A percentile compares a stretch with the other conserved stretches of the same genome.
Conservation (phyloP, 2,888 invertebrate genomes). For the Orgyia antiqua region DNA sequence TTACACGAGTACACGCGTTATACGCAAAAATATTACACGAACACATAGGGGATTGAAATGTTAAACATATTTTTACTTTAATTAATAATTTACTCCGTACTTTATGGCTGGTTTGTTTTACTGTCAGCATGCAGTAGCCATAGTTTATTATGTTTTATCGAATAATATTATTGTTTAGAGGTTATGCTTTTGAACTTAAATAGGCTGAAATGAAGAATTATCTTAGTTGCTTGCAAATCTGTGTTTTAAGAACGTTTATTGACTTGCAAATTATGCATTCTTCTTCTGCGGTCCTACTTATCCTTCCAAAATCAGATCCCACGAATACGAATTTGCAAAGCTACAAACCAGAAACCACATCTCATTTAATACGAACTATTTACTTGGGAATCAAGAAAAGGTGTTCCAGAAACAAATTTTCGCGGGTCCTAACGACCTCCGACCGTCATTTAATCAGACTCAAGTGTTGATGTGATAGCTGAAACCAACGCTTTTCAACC, state of each 20-base stretch:
- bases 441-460: slow-evolving; percentile 65
- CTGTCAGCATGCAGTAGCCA: slow-evolving; percentile 5
- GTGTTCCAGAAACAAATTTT: slow-evolving; percentile 41
- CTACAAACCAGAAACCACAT: too few relatives aligned
- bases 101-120: slow-evolving; percentile 11
- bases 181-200: too few relatives aligned
- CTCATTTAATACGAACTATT: slow-evolving; percentile 32
- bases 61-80: slow-evolving; percentile 20
- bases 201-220: too few relatives aligned
- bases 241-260: too few relatives aligned
- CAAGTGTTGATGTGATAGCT: slow-evolving; percentile 57
- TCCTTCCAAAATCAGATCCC: too few relatives aligned
- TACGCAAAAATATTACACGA: slow-evolving; percentile 7
- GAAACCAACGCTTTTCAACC: slow-evolving; percentile 34
- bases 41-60: slow-evolving; percentile 4
- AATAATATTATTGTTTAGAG: too few relatives aligned
- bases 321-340: too few relatives aligned
- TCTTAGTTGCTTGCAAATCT: too few relatives aligned
- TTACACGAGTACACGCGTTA: slow-evolving; percentile 3
- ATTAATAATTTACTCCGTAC: slow-evolving; percentile 20
- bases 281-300: too few relatives aligned
- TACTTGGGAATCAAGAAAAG: slow-evolving; percentile 41
- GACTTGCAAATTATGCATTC: too few relatives aligned
- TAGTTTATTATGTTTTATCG: too few relatives aligned
- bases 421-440: slow-evolving; percentile 49